Percentiles rank a stretch among this genome's conserved stretches.
Conservation (phyloP, 2,888 invertebrate genomes). For the Belgica antarctica region DNA sequence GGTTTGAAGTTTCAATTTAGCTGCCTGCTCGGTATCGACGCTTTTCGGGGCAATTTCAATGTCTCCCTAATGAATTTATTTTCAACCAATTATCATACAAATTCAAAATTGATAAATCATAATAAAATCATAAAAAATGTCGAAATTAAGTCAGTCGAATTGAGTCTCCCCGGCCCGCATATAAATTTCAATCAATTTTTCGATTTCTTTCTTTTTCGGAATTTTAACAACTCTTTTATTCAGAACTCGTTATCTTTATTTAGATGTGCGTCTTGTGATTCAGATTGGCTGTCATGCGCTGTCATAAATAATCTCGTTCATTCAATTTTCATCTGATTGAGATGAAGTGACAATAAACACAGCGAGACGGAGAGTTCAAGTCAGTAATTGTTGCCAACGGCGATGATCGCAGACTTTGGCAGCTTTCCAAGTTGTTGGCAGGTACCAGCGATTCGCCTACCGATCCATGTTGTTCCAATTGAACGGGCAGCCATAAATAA, state of each 20-base stretch:
- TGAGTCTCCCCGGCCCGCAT: constrained; percentile 1
- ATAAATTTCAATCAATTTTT: constrained; percentile 1
- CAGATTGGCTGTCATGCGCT: constrained; percentile 5
- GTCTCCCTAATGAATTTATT: constrained; percentile 10
- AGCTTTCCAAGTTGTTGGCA: no score
- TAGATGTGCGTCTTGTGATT: neutral
- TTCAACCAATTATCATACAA: constrained; percentile 36
- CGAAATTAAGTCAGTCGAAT: neutral
- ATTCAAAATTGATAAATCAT: constrained; percentile 40
- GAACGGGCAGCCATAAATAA: neutral
- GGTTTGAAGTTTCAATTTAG: neutral
- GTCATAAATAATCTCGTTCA: constrained; percentile 36
- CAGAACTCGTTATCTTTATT: neutral
- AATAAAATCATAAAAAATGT: constrained; percentile 18
- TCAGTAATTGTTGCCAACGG: neutral
- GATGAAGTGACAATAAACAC: constrained; percentile 34
- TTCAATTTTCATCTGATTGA: constrained; percentile 1
- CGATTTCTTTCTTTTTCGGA: neutral
- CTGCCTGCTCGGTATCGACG: neutral
- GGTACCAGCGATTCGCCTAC: neutral
- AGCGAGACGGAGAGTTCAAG: neutral
- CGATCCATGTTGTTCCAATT: neutral
- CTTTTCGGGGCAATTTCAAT: neutral
- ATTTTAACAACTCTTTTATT: constrained; percentile 41
- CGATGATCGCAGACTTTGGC: no score